Evolutionary conservation across 2,797 vertebrate genomes (phyloP), one percentile per base, ranked within the genome.

Genomic region (Denticeps clupeoides): DNA sequence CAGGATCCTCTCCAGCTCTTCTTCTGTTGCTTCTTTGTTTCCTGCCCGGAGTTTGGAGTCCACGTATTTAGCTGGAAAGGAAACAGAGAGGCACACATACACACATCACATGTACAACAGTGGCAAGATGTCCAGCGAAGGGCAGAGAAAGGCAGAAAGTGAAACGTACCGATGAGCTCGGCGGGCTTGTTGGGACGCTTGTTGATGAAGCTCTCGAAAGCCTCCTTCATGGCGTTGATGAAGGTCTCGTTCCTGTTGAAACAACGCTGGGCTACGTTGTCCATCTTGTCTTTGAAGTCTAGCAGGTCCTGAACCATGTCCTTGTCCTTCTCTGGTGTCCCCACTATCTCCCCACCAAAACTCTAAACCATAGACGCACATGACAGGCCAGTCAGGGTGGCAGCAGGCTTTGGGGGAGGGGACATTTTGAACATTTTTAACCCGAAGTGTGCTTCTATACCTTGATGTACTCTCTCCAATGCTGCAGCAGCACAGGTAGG

Each of bases 401-500:
- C n/a, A n/a, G n/a, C n/a, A n/a, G n/a, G n/a, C n/a, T n/a, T n/a
- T n/a, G n/a, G n/a, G n/a, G n/a, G n/a, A n/a, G n/a, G n/a, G n/a
- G n/a, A n/a, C n/a, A n/a, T n/a, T n/a, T n/a, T n/a, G n/a, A n/a
- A n/a, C n/a, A n/a, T n/a, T n/a, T n/a, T n/a, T n/a, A n/a, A n/a
- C n/a, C n/a, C n/a, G n/a, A n/a, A n/a, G n/a, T n/a, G n/a, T n/a
- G n/a, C n/a, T n/a, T n/a, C n/a, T 47, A 1, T 83, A 99, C 95
- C 91, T 99, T 99, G 52, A 99, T 99, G 69, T 99, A 97, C 58
- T 96, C 94, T 61, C 97, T 94, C 95, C 95, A 98, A 48, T 98
- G 91, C 45, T 97, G 93, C 59, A 98, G 74, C 21, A 98, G 91
- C 47, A 91, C 92, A 70, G 95, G 92, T 42, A 99, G 90, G 1